Conservation (phyloP, 2,797 vertebrate genomes). For the Allobates femoralis region DNA sequence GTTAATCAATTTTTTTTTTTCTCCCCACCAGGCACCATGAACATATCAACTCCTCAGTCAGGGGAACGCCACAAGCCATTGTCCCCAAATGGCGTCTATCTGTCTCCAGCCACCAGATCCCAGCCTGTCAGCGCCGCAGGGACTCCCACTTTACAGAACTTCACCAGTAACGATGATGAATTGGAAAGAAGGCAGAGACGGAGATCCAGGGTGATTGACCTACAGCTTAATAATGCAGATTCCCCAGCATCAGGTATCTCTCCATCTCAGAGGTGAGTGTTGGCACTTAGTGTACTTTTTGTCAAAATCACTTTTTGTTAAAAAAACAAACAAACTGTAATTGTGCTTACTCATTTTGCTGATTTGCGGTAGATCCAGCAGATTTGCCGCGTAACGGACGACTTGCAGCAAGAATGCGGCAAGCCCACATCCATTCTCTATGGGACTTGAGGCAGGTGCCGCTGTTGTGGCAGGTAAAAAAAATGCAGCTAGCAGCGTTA, state of each 20-base stretch:
- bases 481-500: no score
- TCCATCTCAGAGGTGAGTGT: conserved; percentile 65
- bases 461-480: no score
- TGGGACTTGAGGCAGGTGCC: no score
- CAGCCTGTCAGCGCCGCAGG: conserved; percentile 67
- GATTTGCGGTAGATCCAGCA: no score
- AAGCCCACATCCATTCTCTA: no score
- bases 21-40: conserved; percentile 72
- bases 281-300: not conserved
- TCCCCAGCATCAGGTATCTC: conserved; percentile 69
- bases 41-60: conserved; percentile 74
- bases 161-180: conserved; percentile 90
- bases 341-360: no score
- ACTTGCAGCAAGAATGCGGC: no score
- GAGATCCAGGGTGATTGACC: conserved; percentile 83
- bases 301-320: no score
- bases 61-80: conserved; percentile 65
- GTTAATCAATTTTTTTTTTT: not conserved
- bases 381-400: no score
- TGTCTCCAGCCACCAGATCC: conserved; percentile 70
- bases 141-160: conserved; percentile 80
- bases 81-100: conserved; percentile 65
- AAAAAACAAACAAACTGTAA: no score
- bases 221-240: conserved; percentile 77
- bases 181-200: conserved; percentile 86